Percentiles rank a stretch among this genome's conserved stretches.
Evolutionary conservation across 2,797 vertebrate genomes (phyloP).

Genomic region (Tachyglossus aculeatus): DNA sequence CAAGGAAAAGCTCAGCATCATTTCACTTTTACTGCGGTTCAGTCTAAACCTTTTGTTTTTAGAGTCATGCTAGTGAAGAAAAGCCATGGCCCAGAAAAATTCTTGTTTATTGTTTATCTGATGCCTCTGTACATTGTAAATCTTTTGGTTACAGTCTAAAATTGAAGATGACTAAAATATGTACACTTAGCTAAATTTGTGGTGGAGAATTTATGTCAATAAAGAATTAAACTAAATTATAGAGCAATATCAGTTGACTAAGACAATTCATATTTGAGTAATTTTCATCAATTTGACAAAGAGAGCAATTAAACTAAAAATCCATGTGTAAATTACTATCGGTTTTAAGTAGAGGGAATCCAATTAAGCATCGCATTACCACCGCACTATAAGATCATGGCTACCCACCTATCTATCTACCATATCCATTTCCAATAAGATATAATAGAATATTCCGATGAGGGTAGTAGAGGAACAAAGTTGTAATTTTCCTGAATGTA

Average conservation of each 20-base stretch:
- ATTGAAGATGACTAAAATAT: constrained; percentile 21
- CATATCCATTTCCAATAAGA: constrained; percentile 29
- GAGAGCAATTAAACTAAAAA: constrained; percentile 59
- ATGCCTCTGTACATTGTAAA: neutral
- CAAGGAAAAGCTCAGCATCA: neutral
- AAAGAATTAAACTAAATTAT: constrained; percentile 44
- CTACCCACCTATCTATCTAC: neutral
- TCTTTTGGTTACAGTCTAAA: neutral
- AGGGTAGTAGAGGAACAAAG: constrained; percentile 38
- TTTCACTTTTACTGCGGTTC: no score
- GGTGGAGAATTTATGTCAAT: constrained; percentile 44
- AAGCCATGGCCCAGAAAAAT: neutral
- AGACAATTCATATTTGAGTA: constrained; percentile 37
- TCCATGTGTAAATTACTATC: constrained; percentile 45
- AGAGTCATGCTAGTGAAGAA: neutral
- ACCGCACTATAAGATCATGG: neutral
- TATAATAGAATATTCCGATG: no score
- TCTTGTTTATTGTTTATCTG: neutral
- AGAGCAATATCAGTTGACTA: constrained; percentile 8
- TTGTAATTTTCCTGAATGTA: neutral
- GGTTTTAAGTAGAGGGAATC: constrained; percentile 39
- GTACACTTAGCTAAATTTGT: constrained; percentile 22
- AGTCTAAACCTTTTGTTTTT: neutral
- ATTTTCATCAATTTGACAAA: constrained; percentile 40
- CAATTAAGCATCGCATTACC: constrained; percentile 32